These are phyloP conservation scores for Mechanitis mazaeus DNA, from an alignment of 2,888 invertebrate species.

Conservation along the genomic window DNA sequence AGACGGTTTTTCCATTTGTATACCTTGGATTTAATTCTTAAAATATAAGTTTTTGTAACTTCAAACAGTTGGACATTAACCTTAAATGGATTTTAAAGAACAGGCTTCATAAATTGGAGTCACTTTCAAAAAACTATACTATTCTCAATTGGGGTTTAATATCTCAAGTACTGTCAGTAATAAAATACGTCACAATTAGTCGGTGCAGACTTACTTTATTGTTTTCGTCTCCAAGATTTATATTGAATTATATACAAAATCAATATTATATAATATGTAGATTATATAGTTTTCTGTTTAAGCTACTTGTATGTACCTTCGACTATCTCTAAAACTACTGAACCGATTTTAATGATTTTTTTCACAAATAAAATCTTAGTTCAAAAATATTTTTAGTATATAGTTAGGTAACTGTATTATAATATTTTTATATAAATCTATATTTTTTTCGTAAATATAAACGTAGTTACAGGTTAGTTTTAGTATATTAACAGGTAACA, in stretches of 20 bases:
- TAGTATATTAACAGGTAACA: too few relatives aligned
- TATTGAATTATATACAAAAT: conserved; percentile 6
- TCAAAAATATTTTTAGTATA: too few relatives aligned
- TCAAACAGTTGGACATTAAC: conserved; percentile 40
- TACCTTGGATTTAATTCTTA: too few relatives aligned
- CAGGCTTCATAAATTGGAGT: conserved; percentile 59
- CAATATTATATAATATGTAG: background rate
- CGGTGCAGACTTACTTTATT: conserved; percentile 53
- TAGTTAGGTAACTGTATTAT: too few relatives aligned
- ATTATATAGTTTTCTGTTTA: too few relatives aligned
- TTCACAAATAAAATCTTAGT: too few relatives aligned
- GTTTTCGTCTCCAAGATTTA: conserved; percentile 35
- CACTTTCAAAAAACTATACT: conserved; percentile 56
- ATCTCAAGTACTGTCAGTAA: conserved; percentile 51
- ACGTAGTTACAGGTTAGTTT: too few relatives aligned
- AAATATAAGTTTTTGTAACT: conserved; percentile 25
- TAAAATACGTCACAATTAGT: conserved; percentile 72
- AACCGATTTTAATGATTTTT: too few relatives aligned
- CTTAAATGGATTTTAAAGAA: conserved; percentile 55
- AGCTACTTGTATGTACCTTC: background rate
- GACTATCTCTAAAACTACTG: background rate
- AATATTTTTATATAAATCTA: too few relatives aligned
- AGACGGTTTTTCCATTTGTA: too few relatives aligned
- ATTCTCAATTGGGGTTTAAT: conserved; percentile 62
- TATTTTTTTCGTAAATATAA: too few relatives aligned